phyloP scores from a whole-genome alignment of 2,113 vertebrate species.

The Tragelaphus strepsiceros region DNA sequence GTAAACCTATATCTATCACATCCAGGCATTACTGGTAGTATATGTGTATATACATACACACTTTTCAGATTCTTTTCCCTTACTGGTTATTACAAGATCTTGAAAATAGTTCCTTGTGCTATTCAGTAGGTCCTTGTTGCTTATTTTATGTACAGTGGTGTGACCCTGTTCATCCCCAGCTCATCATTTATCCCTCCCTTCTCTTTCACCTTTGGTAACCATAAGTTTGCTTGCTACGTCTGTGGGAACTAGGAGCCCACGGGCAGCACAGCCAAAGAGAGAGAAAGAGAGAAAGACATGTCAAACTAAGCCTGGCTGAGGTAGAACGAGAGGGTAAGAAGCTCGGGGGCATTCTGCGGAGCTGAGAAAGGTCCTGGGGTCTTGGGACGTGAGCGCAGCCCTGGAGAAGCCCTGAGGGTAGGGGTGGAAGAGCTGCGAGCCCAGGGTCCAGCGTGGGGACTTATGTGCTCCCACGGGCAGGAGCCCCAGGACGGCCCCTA shows the following conservation, averaged over 20 bases:
- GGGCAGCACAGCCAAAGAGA: no score
- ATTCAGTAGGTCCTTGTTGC: not conserved
- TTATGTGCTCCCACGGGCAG: rapidly evolving
- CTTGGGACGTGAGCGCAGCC: not conserved
- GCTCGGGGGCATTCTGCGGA: not conserved
- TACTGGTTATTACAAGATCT: not conserved
- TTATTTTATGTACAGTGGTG: no score
- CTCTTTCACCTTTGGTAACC: no score
- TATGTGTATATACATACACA: not conserved
- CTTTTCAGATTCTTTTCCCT: not conserved
- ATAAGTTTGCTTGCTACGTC: no score
- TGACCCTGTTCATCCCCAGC: no score
- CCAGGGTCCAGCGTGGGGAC: not conserved
- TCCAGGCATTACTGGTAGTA: not conserved
- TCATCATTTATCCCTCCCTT: no score
- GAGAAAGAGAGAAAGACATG: not conserved
- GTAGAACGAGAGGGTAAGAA: not conserved
- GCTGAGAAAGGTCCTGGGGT: not conserved
- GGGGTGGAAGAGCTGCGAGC: not conserved
- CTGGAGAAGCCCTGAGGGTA: not conserved
- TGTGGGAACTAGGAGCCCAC: no score
- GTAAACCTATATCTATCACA: not conserved
- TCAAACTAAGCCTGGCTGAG: not conserved
- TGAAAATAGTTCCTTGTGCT: not conserved
- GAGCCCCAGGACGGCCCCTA: not conserved